Conservation (phyloP, 1,140 invertebrate species). For the Micrasema minimum region DNA sequence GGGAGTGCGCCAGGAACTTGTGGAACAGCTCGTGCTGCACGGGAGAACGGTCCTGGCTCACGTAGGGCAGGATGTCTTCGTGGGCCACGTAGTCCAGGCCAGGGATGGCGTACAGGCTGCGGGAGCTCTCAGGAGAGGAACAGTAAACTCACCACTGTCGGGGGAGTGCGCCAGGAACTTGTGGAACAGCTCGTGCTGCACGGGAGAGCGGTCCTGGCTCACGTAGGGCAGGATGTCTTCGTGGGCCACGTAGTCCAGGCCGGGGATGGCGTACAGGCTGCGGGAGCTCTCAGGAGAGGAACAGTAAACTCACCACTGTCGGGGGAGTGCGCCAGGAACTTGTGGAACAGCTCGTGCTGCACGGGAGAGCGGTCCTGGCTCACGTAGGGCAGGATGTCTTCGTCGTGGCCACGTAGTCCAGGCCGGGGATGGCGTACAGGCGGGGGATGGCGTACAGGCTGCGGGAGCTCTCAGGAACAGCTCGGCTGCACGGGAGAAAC, state of each 20-base stretch:
- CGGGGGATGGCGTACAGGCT: slow-evolving; percentile 94
- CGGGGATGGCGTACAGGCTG: slow-evolving; percentile 93
- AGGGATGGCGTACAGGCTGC: slow-evolving; percentile 93
- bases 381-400: slow-evolving; percentile 91
- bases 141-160: slow-evolving; percentile 76
- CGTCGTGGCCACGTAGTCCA: slow-evolving; percentile 97
- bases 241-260: slow-evolving; percentile 96
- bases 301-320: slow-evolving; percentile 81
- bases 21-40: slow-evolving; percentile 96
- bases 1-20: slow-evolving; percentile 88
- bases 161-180: slow-evolving; percentile 89
- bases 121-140: slow-evolving; percentile 93
- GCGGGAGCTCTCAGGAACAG: slow-evolving; percentile 94
- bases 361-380: slow-evolving; percentile 85
- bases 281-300: slow-evolving; percentile 94
- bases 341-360: slow-evolving; percentile 95
- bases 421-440: too few species aligned
- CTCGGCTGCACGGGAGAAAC: slow-evolving; percentile 87
- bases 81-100: slow-evolving; percentile 97
- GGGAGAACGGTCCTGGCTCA: slow-evolving; percentile 79
- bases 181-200: slow-evolving; percentile 95
- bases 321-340: slow-evolving; percentile 86
- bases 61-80: slow-evolving; percentile 92
- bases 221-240: slow-evolving; percentile 90
- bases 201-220: slow-evolving; percentile 82